A percentile compares a stretch with the other conserved stretches of the same genome.
phyloP scores from a whole-genome alignment of 2,888 invertebrate species.

The Drosophila kambysellisi region DNA sequence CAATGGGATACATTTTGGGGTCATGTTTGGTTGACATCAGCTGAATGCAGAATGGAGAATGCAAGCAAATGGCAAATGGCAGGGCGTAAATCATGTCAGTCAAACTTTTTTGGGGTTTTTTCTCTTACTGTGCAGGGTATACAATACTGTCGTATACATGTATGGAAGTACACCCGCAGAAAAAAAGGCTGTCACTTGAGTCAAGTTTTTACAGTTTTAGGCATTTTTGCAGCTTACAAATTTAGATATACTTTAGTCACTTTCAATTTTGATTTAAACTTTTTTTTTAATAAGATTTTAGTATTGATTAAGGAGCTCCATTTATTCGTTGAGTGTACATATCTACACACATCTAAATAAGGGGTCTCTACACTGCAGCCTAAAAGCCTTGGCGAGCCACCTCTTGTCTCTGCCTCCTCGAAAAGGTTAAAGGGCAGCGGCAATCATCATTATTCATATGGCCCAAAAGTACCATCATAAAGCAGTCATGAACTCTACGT shows the following conservation, averaged over 20 bases:
- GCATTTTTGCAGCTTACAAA: background rate
- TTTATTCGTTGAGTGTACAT: background rate
- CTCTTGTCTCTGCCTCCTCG: background rate
- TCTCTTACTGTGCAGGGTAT: background rate
- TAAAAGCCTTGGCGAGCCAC: slow-evolving; percentile 15
- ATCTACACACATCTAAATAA: slow-evolving; percentile 1
- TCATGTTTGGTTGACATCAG: slow-evolving; percentile 66
- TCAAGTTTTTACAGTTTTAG: background rate
- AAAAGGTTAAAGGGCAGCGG: slow-evolving; percentile 36
- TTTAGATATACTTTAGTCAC: background rate
- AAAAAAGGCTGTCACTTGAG: background rate
- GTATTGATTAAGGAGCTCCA: background rate
- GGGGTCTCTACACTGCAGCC: background rate
- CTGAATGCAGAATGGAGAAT: slow-evolving; percentile 29
- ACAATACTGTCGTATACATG: background rate
- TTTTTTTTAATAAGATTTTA: background rate
- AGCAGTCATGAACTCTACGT: slow-evolving; percentile 31
- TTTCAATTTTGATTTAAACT: background rate
- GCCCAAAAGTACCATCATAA: slow-evolving; percentile 60
- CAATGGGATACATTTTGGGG: slow-evolving; percentile 58
- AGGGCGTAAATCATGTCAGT: slow-evolving; percentile 55
- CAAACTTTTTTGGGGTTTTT: slow-evolving; percentile 13
- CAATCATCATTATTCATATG: slow-evolving; percentile 60
- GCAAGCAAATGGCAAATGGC: slow-evolving; percentile 21
- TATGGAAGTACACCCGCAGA: background rate